Evolutionary conservation across 2,113 vertebrate species (phyloP), one percentile per base, ranked within the genome.

Genomic region (Pelobates fuscus): DNA sequence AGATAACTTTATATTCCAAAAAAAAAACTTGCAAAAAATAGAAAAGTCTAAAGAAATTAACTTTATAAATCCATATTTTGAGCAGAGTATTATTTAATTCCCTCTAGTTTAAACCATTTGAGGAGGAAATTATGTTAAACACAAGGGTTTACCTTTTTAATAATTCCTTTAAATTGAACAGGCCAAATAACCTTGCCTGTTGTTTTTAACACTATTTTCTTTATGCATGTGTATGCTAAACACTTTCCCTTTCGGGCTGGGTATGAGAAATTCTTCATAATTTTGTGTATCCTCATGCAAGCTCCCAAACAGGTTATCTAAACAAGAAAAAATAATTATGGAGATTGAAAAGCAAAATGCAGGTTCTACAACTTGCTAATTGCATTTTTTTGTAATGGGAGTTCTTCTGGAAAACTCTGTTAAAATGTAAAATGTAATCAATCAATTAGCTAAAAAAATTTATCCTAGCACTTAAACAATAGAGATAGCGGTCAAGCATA

Each of bases 121-220:
- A 61, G 73, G 61, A 68, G 57, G 57, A 68, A 77, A 77, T 77
- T 77, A 64, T 77, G 73, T 77, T 68, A 77, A 61, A 68, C 73
- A 61, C 73, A 68, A 68, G 73, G 41, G 73, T 61, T 68, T 77
- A 23, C 10, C 61, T 77, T 26, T 25, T 25, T 32, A 67, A 67
- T 77, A 30, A 61, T 61, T 77, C 61, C 55, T 52, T 37, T 29
- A 61, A 67, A 67, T 59, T 32, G 43, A 12, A 26, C 65, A 61
- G 55, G 2, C 73, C 52, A 30, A 61, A 63, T 72, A 72, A 77
- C 73, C 73, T 60, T 61, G 67, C 44, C n/a, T 63, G 68, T 77
- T 77, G 37, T 67, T 77, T 49, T 77, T 77, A 77, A 77, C 73
- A 77, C 73, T 52, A 67, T 77, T 68, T 77, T 77, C 67, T 77